These are phyloP conservation scores for Siniperca undulata DNA, from an alignment of 2,797 vertebrate species.

Conservation along the genomic window DNA sequence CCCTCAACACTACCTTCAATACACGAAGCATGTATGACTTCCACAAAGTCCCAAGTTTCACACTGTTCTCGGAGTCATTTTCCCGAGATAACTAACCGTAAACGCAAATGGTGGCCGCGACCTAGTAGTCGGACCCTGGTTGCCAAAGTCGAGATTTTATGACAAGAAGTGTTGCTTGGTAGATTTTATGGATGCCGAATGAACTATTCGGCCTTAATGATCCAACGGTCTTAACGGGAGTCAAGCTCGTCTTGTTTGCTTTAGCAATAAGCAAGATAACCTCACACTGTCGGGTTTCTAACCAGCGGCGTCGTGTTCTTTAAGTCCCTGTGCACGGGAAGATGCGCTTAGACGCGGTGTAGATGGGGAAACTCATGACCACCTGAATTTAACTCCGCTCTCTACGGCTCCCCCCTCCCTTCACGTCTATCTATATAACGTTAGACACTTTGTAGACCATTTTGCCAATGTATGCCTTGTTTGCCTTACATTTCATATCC, in stretches of 20 bases:
- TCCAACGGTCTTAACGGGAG: rapidly evolving
- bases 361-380: neutral
- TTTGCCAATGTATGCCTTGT: neutral
- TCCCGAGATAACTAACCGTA: neutral
- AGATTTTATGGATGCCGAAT: neutral
- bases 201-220: rapidly evolving
- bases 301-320: neutral
- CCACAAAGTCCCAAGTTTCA: neutral
- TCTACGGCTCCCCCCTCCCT: too few relatives aligned
- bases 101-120: neutral
- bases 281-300: rapidly evolving
- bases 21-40: neutral
- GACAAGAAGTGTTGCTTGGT: neutral
- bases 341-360: neutral
- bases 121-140: rapidly evolving
- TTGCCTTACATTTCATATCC: too few relatives aligned
- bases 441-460: too few relatives aligned
- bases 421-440: too few relatives aligned
- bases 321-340: neutral
- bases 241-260: rapidly evolving
- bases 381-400: neutral
- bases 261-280: rapidly evolving
- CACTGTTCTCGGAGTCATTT: neutral
- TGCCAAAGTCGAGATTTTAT: neutral
- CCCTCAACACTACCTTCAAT: neutral